Conservation (phyloP, 2,113 vertebrate species). For the Daphoenositta chrysoptera region DNA sequence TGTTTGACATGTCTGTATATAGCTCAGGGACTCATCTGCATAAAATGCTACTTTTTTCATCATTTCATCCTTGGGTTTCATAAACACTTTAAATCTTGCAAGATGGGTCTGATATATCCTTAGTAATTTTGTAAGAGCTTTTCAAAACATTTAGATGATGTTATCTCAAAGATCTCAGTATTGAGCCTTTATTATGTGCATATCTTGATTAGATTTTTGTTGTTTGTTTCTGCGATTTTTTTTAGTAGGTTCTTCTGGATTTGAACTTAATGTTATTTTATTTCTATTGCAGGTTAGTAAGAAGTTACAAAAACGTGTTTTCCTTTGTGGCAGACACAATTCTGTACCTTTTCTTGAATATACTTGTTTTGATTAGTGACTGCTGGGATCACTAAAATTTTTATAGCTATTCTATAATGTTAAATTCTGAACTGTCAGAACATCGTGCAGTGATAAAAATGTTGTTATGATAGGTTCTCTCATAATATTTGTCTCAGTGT, state of each 20-base stretch:
- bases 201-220: not conserved
- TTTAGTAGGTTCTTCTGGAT: not conserved
- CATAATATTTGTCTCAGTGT: not conserved
- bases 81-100: not conserved
- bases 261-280: not conserved
- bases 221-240: not conserved
- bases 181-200: not conserved
- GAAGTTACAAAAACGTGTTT: not conserved
- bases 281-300: not conserved
- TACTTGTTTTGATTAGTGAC: not conserved
- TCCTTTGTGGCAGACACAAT: not conserved
- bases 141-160: not conserved
- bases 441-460: not conserved
- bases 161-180: not conserved
- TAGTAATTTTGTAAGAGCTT: not conserved
- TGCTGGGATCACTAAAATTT: not conserved
- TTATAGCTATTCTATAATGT: not conserved
- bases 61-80: not conserved
- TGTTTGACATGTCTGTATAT: not conserved
- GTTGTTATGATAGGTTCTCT: not conserved
- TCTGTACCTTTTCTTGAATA: not conserved
- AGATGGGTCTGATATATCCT: not conserved
- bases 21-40: not conserved
- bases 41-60: not conserved
- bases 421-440: not conserved